Conservation (phyloP, 2,888 invertebrate species). For the Noctua janthe region DNA sequence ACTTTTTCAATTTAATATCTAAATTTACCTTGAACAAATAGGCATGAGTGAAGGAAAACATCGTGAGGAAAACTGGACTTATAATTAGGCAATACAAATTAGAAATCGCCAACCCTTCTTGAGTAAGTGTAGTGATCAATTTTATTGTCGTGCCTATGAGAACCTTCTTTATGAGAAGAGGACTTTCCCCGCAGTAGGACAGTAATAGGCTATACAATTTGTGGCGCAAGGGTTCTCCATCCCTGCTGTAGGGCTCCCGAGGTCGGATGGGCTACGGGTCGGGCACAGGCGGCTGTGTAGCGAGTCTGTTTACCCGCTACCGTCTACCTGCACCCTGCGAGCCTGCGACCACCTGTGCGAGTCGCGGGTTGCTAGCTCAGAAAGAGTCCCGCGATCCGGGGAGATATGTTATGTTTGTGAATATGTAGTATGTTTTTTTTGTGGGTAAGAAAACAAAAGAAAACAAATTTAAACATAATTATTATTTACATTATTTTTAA, state of each 20-base stretch:
- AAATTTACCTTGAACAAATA: not conserved
- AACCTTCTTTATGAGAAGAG: not conserved
- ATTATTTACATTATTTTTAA: too few relatives aligned
- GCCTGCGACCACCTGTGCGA: slow-evolving; percentile 85
- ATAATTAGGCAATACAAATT: not conserved
- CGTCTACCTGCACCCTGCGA: slow-evolving; percentile 71
- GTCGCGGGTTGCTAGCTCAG: slow-evolving; percentile 64
- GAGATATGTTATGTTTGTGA: slow-evolving; percentile 23
- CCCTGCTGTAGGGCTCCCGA: not conserved
- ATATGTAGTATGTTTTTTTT: not conserved
- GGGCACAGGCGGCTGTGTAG: slow-evolving; percentile 27
- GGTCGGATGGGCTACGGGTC: not conserved
- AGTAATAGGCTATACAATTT: not conserved
- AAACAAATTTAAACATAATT: not conserved
- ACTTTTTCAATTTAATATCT: not conserved
- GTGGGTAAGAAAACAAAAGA: not conserved
- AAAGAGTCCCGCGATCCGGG: slow-evolving; percentile 36
- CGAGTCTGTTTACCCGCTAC: slow-evolving; percentile 64
- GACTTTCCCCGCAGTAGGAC: not conserved
- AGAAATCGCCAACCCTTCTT: not conserved
- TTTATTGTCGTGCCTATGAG: not conserved
- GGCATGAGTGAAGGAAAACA: not conserved
- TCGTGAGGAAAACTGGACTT: not conserved
- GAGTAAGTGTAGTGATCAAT: not conserved
- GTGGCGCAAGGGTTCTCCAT: not conserved